phyloP scores from a whole-genome alignment of 1,140 invertebrate genomes.

The Drosophila ananassae region DNA sequence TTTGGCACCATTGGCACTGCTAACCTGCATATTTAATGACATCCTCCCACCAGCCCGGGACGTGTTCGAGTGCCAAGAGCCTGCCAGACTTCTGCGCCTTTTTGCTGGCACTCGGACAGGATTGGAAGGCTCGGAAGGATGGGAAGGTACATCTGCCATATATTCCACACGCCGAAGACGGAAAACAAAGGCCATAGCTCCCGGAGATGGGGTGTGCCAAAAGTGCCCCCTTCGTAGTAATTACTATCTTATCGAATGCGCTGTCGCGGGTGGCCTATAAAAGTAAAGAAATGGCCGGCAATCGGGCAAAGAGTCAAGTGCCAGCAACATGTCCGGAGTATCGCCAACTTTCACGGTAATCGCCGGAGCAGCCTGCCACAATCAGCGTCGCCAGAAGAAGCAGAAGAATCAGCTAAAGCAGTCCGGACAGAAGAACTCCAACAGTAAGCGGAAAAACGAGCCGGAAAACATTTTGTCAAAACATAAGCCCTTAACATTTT shows the following conservation, averaged over 20 bases:
- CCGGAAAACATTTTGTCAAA: conserved; percentile 3
- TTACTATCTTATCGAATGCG: conserved; percentile 67
- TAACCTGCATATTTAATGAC: conserved; percentile 83
- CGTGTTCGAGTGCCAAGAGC: conserved; percentile 77
- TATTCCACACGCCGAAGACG: neutral
- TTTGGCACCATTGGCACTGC: conserved; percentile 81
- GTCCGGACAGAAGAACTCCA: conserved; percentile 6
- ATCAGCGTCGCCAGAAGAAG: conserved; percentile 18
- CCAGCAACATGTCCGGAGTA: conserved; percentile 59
- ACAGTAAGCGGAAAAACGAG: conserved; percentile 9
- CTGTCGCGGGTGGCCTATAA: conserved; percentile 50
- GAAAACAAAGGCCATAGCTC: conserved; percentile 28
- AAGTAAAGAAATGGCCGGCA: conserved; percentile 41
- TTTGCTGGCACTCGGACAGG: conserved; percentile 36
- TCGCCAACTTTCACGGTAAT: conserved; percentile 58
- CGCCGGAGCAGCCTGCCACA: conserved; percentile 41
- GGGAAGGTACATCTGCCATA: neutral
- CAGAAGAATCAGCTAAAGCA: conserved; percentile 5
- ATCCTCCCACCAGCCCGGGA: conserved; percentile 49
- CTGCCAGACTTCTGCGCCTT: conserved; percentile 3
- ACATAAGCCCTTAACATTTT: conserved; percentile 19
- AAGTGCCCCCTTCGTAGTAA: conserved; percentile 35
- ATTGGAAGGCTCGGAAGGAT: conserved; percentile 1
- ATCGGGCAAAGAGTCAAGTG: conserved; percentile 47
- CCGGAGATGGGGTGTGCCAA: conserved; percentile 18